These are phyloP conservation scores for Austrofundulus limnaeus DNA, from an alignment of 2,113 vertebrate genomes.

Conservation along the genomic window DNA sequence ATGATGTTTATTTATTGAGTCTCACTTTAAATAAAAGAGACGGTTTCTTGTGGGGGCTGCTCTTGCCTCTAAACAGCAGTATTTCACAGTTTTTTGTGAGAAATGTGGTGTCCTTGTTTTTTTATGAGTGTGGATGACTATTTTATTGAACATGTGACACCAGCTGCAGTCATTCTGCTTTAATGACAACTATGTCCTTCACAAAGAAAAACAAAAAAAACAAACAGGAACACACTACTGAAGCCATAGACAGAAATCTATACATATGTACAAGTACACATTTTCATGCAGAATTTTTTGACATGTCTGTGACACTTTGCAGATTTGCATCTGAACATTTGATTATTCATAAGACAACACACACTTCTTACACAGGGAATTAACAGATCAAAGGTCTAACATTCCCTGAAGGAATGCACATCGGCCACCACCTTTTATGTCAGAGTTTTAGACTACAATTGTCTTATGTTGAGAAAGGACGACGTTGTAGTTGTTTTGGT, in stretches of 20 bases:
- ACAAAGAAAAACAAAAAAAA: too few relatives aligned
- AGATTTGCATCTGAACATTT: background rate
- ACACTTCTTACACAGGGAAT: background rate
- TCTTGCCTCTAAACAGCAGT: constrained; percentile 30
- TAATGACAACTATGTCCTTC: constrained; percentile 63
- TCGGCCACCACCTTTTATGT: too few relatives aligned
- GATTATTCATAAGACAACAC: background rate
- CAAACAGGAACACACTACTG: constrained; percentile 22
- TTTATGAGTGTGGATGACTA: constrained; percentile 59
- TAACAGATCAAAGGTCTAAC: background rate
- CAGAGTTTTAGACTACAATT: too few relatives aligned
- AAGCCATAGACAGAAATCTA: constrained; percentile 1
- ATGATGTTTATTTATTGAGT: constrained; percentile 5
- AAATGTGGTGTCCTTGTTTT: constrained; percentile 61
- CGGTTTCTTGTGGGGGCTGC: constrained; percentile 3
- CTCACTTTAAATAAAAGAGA: background rate
- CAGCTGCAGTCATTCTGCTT: constrained; percentile 48
- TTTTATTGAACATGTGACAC: constrained; percentile 69
- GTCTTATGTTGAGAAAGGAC: too few relatives aligned
- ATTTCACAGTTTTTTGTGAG: constrained; percentile 43
- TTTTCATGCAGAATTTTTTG: too few relatives aligned
- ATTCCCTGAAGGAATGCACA: too few relatives aligned
- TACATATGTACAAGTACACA: background rate
- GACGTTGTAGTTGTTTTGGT: too few relatives aligned
- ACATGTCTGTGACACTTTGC: background rate